Evolutionary conservation across 2,113 vertebrate species (phyloP).

Genomic region (Phyllostomus discolor): DNA sequence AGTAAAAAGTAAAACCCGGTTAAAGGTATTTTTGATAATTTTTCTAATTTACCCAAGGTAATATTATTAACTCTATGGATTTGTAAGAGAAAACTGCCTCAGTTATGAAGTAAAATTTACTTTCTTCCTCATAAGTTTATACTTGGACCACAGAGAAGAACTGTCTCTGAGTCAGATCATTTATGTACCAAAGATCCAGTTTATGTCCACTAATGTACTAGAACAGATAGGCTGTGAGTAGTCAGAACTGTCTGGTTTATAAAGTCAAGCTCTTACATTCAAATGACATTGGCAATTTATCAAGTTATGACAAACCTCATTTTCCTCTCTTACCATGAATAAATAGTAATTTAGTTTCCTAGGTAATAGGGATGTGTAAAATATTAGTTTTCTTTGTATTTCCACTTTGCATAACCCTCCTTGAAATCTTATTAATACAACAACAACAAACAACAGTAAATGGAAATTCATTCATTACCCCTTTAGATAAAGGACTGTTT

Average conservation of each 20-base stretch:
- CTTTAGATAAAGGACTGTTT: not conserved
- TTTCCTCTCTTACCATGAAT: not conserved
- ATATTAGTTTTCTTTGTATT: not conserved
- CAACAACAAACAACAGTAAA: not conserved
- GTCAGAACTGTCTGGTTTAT: not conserved
- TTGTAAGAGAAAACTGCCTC: not conserved
- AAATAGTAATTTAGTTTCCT: not conserved
- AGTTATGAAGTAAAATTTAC: not conserved
- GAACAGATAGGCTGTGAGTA: not conserved
- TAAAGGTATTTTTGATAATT: not conserved
- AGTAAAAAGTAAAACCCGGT: not conserved
- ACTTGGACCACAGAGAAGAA: not conserved
- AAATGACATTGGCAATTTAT: not conserved
- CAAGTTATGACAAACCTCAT: not conserved
- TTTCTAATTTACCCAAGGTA: not conserved
- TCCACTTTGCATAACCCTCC: not conserved
- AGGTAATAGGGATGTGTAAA: not conserved
- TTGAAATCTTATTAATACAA: not conserved
- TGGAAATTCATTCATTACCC: not conserved
- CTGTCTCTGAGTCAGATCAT: not conserved
- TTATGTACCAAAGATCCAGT: not conserved
- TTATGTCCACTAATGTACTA: not conserved
- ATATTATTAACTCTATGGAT: slow-evolving; percentile 4
- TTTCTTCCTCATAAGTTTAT: not conserved
- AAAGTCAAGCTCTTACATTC: not conserved